A percentile compares a stretch with the other conserved stretches of the same genome.
These are phyloP conservation scores for Aphelinus certus DNA, from an alignment of 1,140 invertebrate species.

Conservation along the genomic window DNA sequence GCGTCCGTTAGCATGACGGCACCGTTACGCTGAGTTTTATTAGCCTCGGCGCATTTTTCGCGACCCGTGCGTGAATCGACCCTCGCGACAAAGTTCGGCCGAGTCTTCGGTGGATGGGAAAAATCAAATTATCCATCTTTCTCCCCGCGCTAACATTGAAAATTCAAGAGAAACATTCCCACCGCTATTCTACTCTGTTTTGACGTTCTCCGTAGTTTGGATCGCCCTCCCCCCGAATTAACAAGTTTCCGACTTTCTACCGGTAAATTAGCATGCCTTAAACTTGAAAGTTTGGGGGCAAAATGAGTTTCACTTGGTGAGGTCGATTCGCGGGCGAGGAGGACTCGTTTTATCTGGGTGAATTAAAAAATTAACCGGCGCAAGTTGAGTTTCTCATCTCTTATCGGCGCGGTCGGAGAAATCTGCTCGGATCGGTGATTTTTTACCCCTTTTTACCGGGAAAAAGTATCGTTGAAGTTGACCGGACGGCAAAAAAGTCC, in stretches of 20 bases:
- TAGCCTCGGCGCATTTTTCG: neutral
- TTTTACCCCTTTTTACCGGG: conserved; percentile 6
- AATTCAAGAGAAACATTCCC: too few species aligned
- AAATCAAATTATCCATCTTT: too few species aligned
- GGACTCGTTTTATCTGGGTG: conserved; percentile 5
- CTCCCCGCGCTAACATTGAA: too few species aligned
- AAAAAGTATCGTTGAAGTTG: conserved; percentile 24
- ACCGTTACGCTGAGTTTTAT: conserved; percentile 7
- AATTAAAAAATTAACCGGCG: conserved; percentile 35
- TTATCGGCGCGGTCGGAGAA: neutral
- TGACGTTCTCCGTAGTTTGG: too few species aligned
- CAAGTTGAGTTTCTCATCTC: conserved; percentile 9
- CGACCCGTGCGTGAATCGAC: too few species aligned
- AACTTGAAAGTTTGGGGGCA: neutral
- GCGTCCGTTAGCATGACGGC: too few species aligned
- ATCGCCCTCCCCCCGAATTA: neutral
- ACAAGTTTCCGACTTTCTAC: neutral
- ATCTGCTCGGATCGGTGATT: conserved; percentile 5
- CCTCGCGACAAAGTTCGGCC: too few species aligned
- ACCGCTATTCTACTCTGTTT: too few species aligned
- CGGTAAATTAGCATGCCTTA: conserved; percentile 20
- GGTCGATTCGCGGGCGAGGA: neutral
- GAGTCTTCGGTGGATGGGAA: too few species aligned
- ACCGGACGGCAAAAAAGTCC: conserved; percentile 28
- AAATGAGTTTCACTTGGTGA: conserved; percentile 4